phyloP scores from a whole-genome alignment of 2,113 vertebrate genomes.

The Salvelinus fontinalis region DNA sequence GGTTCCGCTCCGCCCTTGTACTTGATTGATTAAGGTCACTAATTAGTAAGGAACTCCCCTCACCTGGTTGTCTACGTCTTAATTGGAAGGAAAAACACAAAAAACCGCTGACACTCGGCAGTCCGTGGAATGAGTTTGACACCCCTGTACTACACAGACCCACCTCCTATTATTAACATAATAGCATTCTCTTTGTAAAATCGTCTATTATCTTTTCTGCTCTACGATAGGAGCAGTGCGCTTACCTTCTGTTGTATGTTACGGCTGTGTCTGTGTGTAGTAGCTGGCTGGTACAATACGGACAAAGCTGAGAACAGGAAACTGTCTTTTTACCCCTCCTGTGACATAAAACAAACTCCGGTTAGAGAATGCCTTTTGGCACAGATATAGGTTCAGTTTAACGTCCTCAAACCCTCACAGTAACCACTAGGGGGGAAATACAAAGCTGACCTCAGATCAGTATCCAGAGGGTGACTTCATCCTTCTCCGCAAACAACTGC shows the following conservation, averaged over 20 bases:
- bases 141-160: background rate
- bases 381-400: slow-evolving; percentile 54
- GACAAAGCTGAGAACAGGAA: slow-evolving; percentile 48
- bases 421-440: background rate
- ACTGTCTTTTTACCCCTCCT: slow-evolving; percentile 35
- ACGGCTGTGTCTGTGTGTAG: slow-evolving; percentile 36
- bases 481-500: no score
- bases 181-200: background rate
- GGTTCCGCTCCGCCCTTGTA: no score
- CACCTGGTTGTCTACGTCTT: no score
- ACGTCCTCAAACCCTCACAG: background rate
- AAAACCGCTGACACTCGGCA: no score
- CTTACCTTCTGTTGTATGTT: slow-evolving; percentile 57
- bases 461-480: no score
- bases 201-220: background rate
- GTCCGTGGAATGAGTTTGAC: no score
- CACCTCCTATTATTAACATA: background rate
- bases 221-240: background rate
- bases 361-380: slow-evolving; percentile 27
- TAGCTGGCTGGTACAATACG: slow-evolving; percentile 39
- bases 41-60: no score
- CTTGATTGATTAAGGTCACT: no score
- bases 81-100: no score
- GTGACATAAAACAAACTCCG: slow-evolving; percentile 15
- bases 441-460: no score